Evolutionary conservation across 2,797 vertebrate species (phyloP).

Genomic region (Acrossocheilus wenchowensis): DNA sequence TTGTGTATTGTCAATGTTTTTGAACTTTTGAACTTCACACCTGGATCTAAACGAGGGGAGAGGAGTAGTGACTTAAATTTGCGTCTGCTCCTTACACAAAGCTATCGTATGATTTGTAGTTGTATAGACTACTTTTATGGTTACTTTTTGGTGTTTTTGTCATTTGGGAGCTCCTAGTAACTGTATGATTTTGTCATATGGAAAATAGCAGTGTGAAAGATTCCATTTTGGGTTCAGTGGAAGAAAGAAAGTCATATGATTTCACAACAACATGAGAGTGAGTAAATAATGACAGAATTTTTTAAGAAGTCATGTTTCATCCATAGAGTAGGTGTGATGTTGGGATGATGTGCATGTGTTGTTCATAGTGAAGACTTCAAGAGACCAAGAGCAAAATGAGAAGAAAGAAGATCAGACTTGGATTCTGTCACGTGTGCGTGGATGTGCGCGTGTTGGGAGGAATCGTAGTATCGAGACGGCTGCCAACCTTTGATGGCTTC

Average conservation of each 20-base stretch:
- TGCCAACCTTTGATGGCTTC: conserved; percentile 71
- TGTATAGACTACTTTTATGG: neutral
- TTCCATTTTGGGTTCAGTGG: neutral
- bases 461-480: conserved; percentile 48
- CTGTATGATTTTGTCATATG: neutral
- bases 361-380: conserved; percentile 43
- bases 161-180: neutral
- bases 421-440: conserved; percentile 46
- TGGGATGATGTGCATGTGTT: conserved; percentile 50
- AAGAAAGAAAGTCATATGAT: neutral
- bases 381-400: conserved; percentile 31
- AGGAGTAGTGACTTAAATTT: neutral
- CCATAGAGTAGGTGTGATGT: conserved; percentile 58
- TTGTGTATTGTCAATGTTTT: neutral
- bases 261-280: neutral
- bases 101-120: neutral
- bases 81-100: neutral
- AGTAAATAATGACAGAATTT: conserved; percentile 6
- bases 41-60: neutral
- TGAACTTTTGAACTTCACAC: neutral
- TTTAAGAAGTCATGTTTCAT: conserved; percentile 57
- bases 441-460: conserved; percentile 16
- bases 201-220: neutral
- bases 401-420: conserved; percentile 59
- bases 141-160: neutral